Evolutionary conservation across 1,140 invertebrate species (phyloP), one percentile per base, ranked within the genome.

Genomic region (Atopsyche davidsoni): DNA sequence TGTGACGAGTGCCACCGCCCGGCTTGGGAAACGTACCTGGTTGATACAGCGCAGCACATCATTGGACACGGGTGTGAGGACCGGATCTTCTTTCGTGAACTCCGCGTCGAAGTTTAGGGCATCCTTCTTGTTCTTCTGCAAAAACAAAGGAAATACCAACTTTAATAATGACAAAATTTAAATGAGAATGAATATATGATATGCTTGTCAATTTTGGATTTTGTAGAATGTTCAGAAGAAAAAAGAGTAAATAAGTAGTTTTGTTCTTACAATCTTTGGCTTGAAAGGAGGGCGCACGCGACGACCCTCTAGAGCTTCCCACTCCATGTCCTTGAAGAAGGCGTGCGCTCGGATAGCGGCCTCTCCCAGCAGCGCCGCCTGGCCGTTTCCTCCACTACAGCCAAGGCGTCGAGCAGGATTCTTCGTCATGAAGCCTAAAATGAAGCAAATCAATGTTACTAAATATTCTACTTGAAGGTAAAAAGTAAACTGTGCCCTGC

Each of bases 31-130:
- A 14, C 14, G 34, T 41, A 71, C 69, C 68, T 79, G 77, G 77
- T 97, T 98, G 63, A 98, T 98, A 55, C 87, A 88, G 53, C 87
- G 81, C 36, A 98, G 79, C 47, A 94, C 86, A 62, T 95, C 91
- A 22, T 83, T 74, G 60, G 93, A 87, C 31, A 98, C 85, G 6
- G 96, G 96, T 14, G 96, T 98, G 46, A 99, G 75, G 14, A 88
- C 81, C 3, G 96, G 95, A 59, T 98, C 95, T 74, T 99, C 96
- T 70, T 93, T 93, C 4, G 96, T 99, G 69, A 99, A 99, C 78
- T 99, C 96, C 10, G 94, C 84, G 75, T 99, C 96, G 75, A 99
- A 99, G 77, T 99, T 99, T 59, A 92, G 82, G 34, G 94, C 94
- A 74, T 99, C 96, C 65, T 91, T 91, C 75, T 92, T 89, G 67